Evolutionary conservation across 2,888 invertebrate genomes (phyloP), one percentile per base, ranked within the genome.

Genomic region (Bedellia somnulentella): DNA sequence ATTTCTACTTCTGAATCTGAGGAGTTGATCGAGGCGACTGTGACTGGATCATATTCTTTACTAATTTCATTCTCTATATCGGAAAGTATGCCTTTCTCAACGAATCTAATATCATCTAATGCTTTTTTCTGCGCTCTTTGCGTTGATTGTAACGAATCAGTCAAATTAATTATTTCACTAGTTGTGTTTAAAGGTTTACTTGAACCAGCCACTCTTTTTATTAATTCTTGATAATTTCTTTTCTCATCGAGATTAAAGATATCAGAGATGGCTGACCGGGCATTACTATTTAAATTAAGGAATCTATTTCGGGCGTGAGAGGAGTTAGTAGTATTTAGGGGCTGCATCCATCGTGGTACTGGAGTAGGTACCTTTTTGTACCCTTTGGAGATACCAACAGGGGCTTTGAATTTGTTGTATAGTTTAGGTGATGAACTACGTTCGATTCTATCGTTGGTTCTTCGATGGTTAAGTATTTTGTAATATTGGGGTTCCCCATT

Each of bases 201-300:
- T 5, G 54, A 54, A 2, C 38, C 46, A 0, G 61, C 48, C 4
- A 71, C 64, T 42, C 58, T 57, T 29, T 59, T 64, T 21, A 82
- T 67, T 24, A 82, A 45, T 47, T 80, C 76, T 41, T 71, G 70
- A 40, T 81, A 82, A 43, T 66, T 68, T 42, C 56, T 62, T 44
- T 80, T 81, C 38, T 81, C 80, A 40, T 80, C 78, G 44, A 81
- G 56, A 48, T 80, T 68, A 38, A 78, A 78, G 31, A 79, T 68
- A 49, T 78, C 75, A 17, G 75, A 61, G 22, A 79, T 45, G 29
- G 67, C 63, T 8, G 63, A 50, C 36, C 58, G 55, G 17, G 48
- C 44, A 31, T 58, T 67, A 3, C 70, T 62, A 40, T 68, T 73
- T 2, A 52, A 27, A 34, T 53, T 56, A 36, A 48, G 37, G 36